Base-by-base conservation (phyloP, 2,797 vertebrate genomes). In the Ptychadena robeensis region DNA sequence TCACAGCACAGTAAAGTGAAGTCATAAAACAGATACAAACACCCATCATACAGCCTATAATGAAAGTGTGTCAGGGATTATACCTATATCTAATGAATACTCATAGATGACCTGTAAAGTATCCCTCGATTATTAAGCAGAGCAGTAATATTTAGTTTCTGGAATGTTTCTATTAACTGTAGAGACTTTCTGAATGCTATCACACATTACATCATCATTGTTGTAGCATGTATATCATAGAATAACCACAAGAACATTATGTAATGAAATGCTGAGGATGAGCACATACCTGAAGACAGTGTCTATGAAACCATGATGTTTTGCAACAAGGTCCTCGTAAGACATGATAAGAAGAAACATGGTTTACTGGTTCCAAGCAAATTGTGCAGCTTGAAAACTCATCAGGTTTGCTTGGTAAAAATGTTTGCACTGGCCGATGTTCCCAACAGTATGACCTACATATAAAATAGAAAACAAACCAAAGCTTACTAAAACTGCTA, bases 291-390 rank as follows among this genome's bases (percentile, higher is more conserved):
- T 99, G 97, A 73, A 98, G 92, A 87, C 98, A 99, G 79, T 96
- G 93, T 86, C 98, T 92, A 90, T 99, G 97, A 95, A 97, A 98
- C 96, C 97, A 99, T 89, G 96, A 94, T 77, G 92, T 89, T 89
- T 96, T 96, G 90, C 98, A 99, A 82, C 94, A 96, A 3, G 97
- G 97, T 91, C 96, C 97, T 86, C 95, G 95, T 83, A 99, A 91
- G 85, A 97, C 72, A 6, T 85, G 89, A 40, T 95, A 96, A 35
- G 89, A 79, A 67, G 97, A 93, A 86, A 95, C 9, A 0, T 95
- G 94, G 0, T 96, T 93, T 67, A 99, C 87, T 83, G 89, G 81
- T 88, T 98, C 97, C 89, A 99, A 86, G 86, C 98, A 99, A 88
- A 99, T 91, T 14, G 95, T 96, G 89, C 98, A 99, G 79, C 93